Base-by-base conservation (phyloP, 2,888 invertebrate species). In the Flexamia atlantica region DNA sequence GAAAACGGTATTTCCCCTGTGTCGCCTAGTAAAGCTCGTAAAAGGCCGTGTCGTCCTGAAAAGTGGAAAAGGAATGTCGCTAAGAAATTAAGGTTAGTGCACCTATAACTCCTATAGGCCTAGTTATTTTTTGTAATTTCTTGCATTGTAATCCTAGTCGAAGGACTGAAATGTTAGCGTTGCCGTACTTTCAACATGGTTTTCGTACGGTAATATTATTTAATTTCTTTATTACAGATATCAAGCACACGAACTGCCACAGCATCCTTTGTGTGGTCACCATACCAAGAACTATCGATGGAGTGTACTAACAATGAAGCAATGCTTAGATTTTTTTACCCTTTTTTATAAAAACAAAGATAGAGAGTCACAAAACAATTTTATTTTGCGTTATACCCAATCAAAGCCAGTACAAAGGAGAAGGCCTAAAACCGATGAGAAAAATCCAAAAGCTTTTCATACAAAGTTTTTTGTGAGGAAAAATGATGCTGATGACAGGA, bases 381-480 rank as follows among this genome's bases (percentile, higher is more conserved):
- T 82, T 68, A 36, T 82, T 82, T 82, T 82, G 42, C 36, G 25
- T n/a, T 82, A 68, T 46, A 82, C 42, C 17, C 25, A 82, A 82
- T 14, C 40, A 12, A 82, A 82, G 42, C 68, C 82, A 82, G 82
- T 82, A 60, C 1, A 68, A 68, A 82, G 68, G 68, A 64, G 42
- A 36, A 82, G 68, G 42, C 82, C 68, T 36, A 82, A 82, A 60
- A 82, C 36, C 17, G 30, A 40, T 60, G 42, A 64, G 0, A 82
- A 82, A 2, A 82, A 82, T 82, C 82, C 36, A 68, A 68, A 68
- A 68, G 64, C 82, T 82, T 68, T 64, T 68, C 36, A 68, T 68
- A 82, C 68, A 82, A 82, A 60, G 28, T 82, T 82, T 68, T 68
- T 82, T 82, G 82, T 82, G 9, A 82, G 82, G 17, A 68, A 68